phyloP scores from a whole-genome alignment of 2,888 invertebrate species.

The Nudaria mundana region DNA sequence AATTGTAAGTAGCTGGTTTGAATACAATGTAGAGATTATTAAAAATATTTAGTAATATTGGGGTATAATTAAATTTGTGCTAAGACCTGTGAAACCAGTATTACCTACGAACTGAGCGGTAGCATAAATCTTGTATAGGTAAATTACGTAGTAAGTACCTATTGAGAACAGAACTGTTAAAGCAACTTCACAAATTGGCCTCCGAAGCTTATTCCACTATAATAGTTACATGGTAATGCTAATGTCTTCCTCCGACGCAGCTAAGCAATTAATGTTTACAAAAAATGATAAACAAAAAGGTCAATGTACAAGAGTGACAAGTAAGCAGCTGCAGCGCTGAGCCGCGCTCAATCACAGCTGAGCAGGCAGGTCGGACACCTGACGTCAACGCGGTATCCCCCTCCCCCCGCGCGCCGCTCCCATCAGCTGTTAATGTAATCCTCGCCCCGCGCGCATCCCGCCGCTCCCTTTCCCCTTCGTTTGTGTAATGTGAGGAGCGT shows the following conservation, averaged over 20 bases:
- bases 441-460: conserved; percentile 53
- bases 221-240: conserved; percentile 18
- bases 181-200: conserved; percentile 11
- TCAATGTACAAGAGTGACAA: conserved; percentile 60
- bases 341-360: conserved; percentile 51
- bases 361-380: conserved; percentile 66
- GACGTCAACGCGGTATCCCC: conserved; percentile 55
- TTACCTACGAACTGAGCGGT: too few relatives aligned
- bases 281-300: conserved; percentile 74
- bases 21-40: too few relatives aligned
- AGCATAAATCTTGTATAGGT: too few relatives aligned
- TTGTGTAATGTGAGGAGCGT: conserved; percentile 77
- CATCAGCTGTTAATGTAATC: conserved; percentile 78
- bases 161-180: too few relatives aligned
- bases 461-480: conserved; percentile 79
- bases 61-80: too few relatives aligned
- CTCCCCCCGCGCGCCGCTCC: conserved; percentile 46
- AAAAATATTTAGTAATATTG: too few relatives aligned
- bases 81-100: too few relatives aligned
- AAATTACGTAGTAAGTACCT: too few relatives aligned
- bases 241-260: conserved; percentile 12
- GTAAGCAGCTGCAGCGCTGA: conserved; percentile 65
- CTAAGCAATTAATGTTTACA: conserved; percentile 46
- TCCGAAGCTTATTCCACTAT: conserved; percentile 12
- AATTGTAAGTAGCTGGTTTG: too few relatives aligned